Conservation (phyloP, 2,797 vertebrate genomes). For the Mormyrus proboscirostris region DNA sequence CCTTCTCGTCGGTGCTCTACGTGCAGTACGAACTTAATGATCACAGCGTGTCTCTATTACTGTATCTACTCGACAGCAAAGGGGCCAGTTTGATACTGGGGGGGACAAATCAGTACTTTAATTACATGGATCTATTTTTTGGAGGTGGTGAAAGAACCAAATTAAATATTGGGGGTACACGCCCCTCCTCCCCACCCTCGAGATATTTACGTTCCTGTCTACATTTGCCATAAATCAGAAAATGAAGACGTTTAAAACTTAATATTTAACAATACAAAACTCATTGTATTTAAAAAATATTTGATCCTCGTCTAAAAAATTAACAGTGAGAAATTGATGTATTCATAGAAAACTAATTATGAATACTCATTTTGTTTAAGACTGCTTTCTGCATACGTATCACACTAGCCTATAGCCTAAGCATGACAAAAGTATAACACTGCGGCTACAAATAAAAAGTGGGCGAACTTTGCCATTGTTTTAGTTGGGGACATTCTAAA, state of each 20-base stretch:
- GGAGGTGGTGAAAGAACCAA: neutral
- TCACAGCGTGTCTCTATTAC: neutral
- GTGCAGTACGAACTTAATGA: neutral
- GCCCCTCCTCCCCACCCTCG: neutral
- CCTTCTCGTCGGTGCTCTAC: neutral
- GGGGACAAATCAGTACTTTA: neutral
- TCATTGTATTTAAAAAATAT: neutral
- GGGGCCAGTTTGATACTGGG: neutral
- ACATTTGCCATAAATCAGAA: neutral
- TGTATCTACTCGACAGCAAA: neutral
- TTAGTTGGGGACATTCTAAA: neutral
- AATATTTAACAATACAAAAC: neutral
- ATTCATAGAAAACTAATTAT: neutral
- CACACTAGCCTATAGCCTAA: neutral
- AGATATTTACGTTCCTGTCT: neutral
- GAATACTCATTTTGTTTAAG: neutral
- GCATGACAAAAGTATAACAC: neutral
- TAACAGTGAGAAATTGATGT: neutral
- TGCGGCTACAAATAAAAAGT: neutral
- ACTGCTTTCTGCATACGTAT: neutral
- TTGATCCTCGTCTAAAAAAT: neutral
- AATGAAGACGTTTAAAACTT: neutral
- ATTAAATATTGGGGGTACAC: neutral
- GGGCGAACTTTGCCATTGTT: neutral
- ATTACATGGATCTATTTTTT: neutral